phyloP scores from a whole-genome alignment of 1,140 invertebrate genomes.

The Scaptodrosophila lebanonensis region DNA sequence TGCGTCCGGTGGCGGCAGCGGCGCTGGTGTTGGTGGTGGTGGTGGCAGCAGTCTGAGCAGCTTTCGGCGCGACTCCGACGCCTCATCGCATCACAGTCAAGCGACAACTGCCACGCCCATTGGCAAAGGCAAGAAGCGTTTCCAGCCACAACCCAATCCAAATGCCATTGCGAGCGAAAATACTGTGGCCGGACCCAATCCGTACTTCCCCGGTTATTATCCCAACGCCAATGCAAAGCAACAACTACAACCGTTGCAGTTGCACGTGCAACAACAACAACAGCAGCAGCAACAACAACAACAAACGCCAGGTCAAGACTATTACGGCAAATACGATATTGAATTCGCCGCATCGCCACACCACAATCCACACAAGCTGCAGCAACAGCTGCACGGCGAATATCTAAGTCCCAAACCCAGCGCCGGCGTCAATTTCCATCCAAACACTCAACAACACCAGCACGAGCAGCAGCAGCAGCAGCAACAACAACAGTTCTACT shows the following conservation, averaged over 20 bases:
- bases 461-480: slow-evolving; percentile 60
- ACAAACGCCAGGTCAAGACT: slow-evolving; percentile 52
- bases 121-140: slow-evolving; percentile 51
- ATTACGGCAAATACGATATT: slow-evolving; percentile 74
- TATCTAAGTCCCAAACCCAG: slow-evolving; percentile 67
- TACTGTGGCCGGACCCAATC: slow-evolving; percentile 16
- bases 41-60: slow-evolving; percentile 41
- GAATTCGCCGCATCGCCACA: slow-evolving; percentile 66
- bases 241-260: slow-evolving; percentile 34
- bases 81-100: slow-evolving; percentile 21
- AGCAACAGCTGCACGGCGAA: slow-evolving; percentile 48
- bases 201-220: slow-evolving; percentile 68
- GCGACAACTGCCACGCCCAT: slow-evolving; percentile 37
- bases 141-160: slow-evolving; percentile 43
- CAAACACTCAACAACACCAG: slow-evolving; percentile 58
- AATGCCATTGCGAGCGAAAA: slow-evolving; percentile 38
- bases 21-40: too few relatives aligned
- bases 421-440: slow-evolving; percentile 44
- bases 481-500: slow-evolving; percentile 59
- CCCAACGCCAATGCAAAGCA: slow-evolving; percentile 45
- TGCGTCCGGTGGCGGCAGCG: background rate
- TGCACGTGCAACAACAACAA: slow-evolving; percentile 25
- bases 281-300: slow-evolving; percentile 35
- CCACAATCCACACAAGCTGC: slow-evolving; percentile 43
- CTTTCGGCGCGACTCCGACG: slow-evolving; percentile 65